Evolutionary conservation across 35 echinoderm and acorn worm genomes (phyloP), one percentile per base, ranked within the genome.

Genomic region (Chiridota heheva): DNA sequence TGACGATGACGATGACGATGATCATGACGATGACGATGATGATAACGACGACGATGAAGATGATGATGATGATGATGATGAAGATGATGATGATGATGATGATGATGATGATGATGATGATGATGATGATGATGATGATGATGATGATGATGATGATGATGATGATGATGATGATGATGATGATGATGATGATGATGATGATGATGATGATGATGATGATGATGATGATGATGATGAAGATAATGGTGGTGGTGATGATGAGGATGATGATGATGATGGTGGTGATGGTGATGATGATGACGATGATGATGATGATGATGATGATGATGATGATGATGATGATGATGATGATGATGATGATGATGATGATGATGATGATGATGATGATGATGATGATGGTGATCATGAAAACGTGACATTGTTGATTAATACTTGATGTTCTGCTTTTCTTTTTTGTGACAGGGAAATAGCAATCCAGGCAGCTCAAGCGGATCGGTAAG

Each of bases 251-350:
- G 60, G 26, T 63, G 60, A 63, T 27, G 60, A 63, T 63, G 60
- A 63, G 16, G 60, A 63, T 63, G 60, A 63, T 12, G 60, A 63
- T 63, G 60, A 63, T 63, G 60, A 27, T 63, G 60, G 26, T 71
- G 36, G 26, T 71, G 36, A 71, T 71, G 36, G 40, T 71, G 36
- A 71, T 71, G 36, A 71, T 71, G 26, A 40, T 71, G 36, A 71
- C 40, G 36, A 71, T 71, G 36, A 71, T 71, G 36, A 71, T 40
- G 36, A 71, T 39, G 36, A 40, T 71, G 36, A 71, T 40, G 36
- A 71, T 71, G 36, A 71, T 71, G 36, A 71, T 71, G 36, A 71
- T 71, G 36, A 71, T 71, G 36, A 71, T 71, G 36, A 40, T 71
- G 36, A 71, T 71, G 36, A 71, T 71, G 36, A 71, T 71, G 36